These are phyloP conservation scores for Probosciger aterrimus DNA, from an alignment of 2,113 vertebrate species.

Conservation along the genomic window DNA sequence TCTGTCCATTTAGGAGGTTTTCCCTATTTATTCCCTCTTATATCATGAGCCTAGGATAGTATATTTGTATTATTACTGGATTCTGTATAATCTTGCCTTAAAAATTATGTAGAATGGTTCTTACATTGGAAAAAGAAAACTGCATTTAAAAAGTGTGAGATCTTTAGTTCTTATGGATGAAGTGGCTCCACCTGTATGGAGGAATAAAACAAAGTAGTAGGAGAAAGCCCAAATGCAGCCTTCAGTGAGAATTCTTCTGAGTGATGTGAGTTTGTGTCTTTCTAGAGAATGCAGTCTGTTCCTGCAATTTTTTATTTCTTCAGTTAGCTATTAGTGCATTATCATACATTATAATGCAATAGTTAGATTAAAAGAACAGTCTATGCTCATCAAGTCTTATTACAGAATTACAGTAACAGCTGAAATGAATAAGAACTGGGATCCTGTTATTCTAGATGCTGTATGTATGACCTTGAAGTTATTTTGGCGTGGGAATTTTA, in stretches of 20 bases:
- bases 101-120: not conserved
- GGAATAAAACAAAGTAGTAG: not conserved
- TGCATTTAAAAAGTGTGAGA: not conserved
- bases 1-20: not conserved
- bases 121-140: not conserved
- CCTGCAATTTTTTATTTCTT: not conserved
- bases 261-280: not conserved
- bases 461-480: not conserved
- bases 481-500: not conserved
- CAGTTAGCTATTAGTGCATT: not conserved
- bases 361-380: not conserved
- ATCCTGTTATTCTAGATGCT: not conserved
- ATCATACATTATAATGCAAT: not conserved
- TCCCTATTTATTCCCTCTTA: not conserved
- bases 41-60: not conserved
- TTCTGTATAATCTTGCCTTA: not conserved
- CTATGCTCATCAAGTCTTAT: not conserved
- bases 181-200: not conserved
- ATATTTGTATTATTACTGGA: not conserved
- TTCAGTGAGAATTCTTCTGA: not conserved
- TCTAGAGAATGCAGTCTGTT: not conserved
- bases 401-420: not conserved
- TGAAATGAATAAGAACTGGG: not conserved
- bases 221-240: not conserved
- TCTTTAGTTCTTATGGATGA: not conserved